These are phyloP conservation scores for Dynastes grantii DNA, from an alignment of 2,888 invertebrate genomes.

Conservation along the genomic window DNA sequence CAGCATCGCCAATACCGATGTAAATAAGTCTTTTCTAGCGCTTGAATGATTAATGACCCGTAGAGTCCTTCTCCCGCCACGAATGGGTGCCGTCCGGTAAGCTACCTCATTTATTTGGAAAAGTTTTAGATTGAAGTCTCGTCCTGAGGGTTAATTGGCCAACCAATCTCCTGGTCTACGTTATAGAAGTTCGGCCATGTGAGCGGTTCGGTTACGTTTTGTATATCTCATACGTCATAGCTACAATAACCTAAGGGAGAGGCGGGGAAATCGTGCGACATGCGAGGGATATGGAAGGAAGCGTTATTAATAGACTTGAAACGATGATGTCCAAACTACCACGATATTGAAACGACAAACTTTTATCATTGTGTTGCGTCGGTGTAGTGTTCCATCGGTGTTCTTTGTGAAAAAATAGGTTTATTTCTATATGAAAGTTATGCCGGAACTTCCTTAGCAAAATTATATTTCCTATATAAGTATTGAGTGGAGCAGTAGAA, in stretches of 20 bases:
- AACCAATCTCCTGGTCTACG: neutral
- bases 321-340: neutral
- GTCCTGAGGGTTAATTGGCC: constrained; percentile 28
- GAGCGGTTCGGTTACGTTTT: neutral
- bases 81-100: neutral
- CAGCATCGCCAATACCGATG: neutral
- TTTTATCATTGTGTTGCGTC: too few species aligned
- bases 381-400: neutral
- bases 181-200: neutral
- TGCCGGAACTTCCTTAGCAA: neutral
- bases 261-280: neutral
- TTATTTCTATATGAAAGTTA: neutral
- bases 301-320: neutral
- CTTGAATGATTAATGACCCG: constrained; percentile 11
- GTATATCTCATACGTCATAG: neutral
- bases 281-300: neutral
- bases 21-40: neutral
- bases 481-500: neutral
- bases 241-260: neutral
- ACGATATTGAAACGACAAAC: neutral
- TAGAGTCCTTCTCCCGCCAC: neutral
- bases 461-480: neutral
- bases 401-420: neutral
- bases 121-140: constrained; percentile 33
- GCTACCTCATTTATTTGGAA: constrained; percentile 36